These are phyloP conservation scores for Dolomedes plantarius DNA, from an alignment of 2,888 invertebrate genomes.

Conservation along the genomic window DNA sequence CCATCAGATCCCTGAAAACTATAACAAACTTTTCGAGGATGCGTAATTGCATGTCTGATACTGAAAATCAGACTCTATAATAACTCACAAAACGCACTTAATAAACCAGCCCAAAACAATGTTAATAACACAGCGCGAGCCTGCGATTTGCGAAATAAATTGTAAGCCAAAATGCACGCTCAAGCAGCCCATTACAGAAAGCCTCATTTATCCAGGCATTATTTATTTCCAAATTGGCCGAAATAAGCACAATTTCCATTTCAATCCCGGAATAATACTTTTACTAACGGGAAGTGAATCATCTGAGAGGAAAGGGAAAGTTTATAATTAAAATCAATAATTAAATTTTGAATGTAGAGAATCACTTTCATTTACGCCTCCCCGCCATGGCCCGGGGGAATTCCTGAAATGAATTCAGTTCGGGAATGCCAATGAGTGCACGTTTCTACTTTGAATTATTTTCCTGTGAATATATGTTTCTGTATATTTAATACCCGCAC, in stretches of 20 bases:
- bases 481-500: no score
- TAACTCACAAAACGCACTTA: no score
- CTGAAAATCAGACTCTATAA: no score
- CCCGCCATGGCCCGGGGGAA: no score
- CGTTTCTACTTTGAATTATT: no score
- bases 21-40: no score
- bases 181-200: background rate
- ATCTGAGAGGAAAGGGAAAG: background rate
- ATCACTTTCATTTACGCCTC: background rate
- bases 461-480: no score
- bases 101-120: background rate
- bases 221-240: background rate
- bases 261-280: background rate
- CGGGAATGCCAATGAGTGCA: no score
- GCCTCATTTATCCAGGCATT: background rate
- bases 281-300: background rate
- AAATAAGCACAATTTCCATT: background rate
- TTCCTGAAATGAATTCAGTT: no score
- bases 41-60: no score
- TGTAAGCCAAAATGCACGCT: background rate
- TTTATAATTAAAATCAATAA: slow-evolving; percentile 6
- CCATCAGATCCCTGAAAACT: no score
- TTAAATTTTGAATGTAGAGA: background rate
- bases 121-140: background rate
- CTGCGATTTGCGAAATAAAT: background rate